phyloP scores from a whole-genome alignment of 2,113 vertebrate species.

The Telmatochromis sp. region DNA sequence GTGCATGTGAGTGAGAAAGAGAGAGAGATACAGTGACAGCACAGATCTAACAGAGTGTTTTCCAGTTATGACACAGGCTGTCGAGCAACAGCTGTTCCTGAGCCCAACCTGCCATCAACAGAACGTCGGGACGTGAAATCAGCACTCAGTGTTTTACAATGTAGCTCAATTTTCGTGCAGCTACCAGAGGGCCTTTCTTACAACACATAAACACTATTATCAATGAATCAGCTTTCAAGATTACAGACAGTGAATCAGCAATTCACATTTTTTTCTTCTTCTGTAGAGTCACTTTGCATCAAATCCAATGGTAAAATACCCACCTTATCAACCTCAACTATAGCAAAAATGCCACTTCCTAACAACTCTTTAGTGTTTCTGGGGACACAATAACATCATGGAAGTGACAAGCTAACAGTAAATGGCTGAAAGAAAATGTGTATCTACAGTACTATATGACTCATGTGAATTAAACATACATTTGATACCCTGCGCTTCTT shows the following conservation, averaged over 20 bases:
- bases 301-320: neutral
- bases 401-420: neutral
- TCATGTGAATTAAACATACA: neutral
- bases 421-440: neutral
- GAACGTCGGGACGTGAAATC: neutral
- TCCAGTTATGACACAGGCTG: constrained; percentile 21
- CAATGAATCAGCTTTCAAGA: neutral
- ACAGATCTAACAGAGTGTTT: neutral
- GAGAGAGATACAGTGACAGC: neutral
- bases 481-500: neutral
- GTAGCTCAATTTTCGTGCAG: neutral
- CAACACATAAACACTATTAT: neutral
- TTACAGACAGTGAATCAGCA: neutral
- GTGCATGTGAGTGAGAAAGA: neutral
- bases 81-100: constrained; percentile 15
- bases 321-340: neutral
- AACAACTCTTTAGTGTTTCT: neutral
- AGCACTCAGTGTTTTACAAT: neutral
- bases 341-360: neutral
- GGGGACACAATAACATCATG: neutral
- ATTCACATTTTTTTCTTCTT: neutral
- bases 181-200: neutral
- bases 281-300: neutral
- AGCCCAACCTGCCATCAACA: neutral
- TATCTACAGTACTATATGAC: neutral